Percentiles rank a stretch among this genome's conserved stretches.
Evolutionary conservation across 2,888 invertebrate species (phyloP).

Genomic region (Tipula lateralis): DNA sequence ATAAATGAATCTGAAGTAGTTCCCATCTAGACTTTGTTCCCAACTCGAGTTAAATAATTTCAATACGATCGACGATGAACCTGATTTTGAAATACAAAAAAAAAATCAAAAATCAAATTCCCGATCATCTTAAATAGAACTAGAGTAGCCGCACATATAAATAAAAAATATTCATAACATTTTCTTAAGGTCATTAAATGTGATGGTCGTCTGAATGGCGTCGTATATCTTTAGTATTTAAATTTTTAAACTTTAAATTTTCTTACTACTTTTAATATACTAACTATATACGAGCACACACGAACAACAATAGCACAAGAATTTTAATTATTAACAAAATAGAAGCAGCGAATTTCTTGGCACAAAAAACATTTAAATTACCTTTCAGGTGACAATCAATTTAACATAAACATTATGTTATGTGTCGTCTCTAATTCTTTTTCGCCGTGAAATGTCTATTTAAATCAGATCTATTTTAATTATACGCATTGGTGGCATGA

Average conservation of each 20-base stretch:
- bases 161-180: background rate
- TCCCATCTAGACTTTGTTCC: too few relatives aligned
- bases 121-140: background rate
- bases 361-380: background rate
- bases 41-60: background rate
- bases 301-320: background rate
- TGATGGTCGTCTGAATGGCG: slow-evolving; percentile 5
- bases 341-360: slow-evolving; percentile 14
- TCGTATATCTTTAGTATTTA: slow-evolving; percentile 24
- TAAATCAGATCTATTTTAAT: slow-evolving; percentile 11
- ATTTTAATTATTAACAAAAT: slow-evolving; percentile 24
- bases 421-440: background rate
- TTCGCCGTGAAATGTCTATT: slow-evolving; percentile 5
- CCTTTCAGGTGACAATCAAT: slow-evolving; percentile 24
- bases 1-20: too few relatives aligned
- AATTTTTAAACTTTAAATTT: background rate
- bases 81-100: background rate
- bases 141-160: background rate
- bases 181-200: slow-evolving; percentile 24
- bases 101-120: background rate
- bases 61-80: background rate
- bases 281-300: background rate
- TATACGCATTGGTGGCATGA: background rate
- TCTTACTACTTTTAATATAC: background rate
- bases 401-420: slow-evolving; percentile 19